Percentiles rank a stretch among this genome's conserved stretches.
phyloP scores from a whole-genome alignment of 2,888 invertebrate species.

The Barypeithes pellucidus region DNA sequence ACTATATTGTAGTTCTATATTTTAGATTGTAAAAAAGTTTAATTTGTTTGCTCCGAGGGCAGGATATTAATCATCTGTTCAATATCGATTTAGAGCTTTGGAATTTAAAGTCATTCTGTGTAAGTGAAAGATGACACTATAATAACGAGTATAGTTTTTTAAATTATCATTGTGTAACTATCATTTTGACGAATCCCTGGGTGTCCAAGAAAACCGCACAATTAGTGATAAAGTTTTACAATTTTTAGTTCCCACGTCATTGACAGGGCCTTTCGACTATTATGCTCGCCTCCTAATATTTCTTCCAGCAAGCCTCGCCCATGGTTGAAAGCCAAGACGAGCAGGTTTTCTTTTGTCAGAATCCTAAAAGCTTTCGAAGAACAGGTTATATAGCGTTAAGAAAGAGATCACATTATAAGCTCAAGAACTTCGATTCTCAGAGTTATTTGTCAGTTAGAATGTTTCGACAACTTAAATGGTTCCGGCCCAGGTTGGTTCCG shows the following conservation, averaged over 20 bases:
- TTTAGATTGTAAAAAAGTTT: too few relatives aligned
- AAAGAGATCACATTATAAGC: slow-evolving; percentile 40
- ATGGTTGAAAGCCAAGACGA: slow-evolving; percentile 41
- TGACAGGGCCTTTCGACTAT: slow-evolving; percentile 49
- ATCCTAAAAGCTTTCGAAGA: slow-evolving; percentile 48
- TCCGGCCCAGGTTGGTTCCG: slow-evolving; percentile 39
- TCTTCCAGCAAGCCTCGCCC: slow-evolving; percentile 47
- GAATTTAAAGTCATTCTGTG: not conserved
- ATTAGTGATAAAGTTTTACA: slow-evolving; percentile 51
- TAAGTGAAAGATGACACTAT: slow-evolving; percentile 4
- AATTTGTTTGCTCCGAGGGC: too few relatives aligned
- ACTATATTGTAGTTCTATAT: too few relatives aligned
- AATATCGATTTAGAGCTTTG: not conserved
- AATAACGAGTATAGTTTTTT: slow-evolving; percentile 11
- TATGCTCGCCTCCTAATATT: slow-evolving; percentile 45
- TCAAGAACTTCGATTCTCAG: not conserved
- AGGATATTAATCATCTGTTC: too few relatives aligned
- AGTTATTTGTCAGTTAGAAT: slow-evolving; percentile 30
- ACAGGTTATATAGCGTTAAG: slow-evolving; percentile 47
- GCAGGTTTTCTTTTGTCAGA: slow-evolving; percentile 52
- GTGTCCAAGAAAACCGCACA: slow-evolving; percentile 44
- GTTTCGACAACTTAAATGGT: slow-evolving; percentile 32
- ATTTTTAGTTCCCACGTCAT: slow-evolving; percentile 54
- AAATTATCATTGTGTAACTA: slow-evolving; percentile 23
- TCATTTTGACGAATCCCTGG: slow-evolving; percentile 29